Percentiles rank a stretch among this genome's conserved stretches.
Conservation (phyloP, 1,140 invertebrate genomes). For the Meteorus sp. region DNA sequence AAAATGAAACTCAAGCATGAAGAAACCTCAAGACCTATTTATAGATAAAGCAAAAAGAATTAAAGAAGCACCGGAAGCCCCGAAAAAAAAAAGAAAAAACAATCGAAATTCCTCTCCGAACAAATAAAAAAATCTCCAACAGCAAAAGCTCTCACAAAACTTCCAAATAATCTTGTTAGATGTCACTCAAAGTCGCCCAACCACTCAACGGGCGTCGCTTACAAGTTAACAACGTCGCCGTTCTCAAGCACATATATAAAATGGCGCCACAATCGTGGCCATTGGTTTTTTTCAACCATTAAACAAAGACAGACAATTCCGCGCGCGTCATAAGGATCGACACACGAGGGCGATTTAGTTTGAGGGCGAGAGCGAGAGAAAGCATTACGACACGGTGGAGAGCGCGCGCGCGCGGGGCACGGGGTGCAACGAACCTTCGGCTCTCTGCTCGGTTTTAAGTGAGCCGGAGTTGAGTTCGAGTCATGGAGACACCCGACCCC, state of each 20-base stretch:
- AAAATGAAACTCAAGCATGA: too few relatives aligned
- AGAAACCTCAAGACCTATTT: too few relatives aligned
- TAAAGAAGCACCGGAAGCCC: too few relatives aligned
- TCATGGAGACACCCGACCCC: constrained; percentile 64
- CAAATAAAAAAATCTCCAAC: too few relatives aligned
- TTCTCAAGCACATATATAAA: not conserved
- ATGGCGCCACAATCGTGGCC: not conserved
- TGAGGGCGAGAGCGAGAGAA: constrained; percentile 15
- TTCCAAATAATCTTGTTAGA: too few relatives aligned
- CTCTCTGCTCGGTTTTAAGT: constrained; percentile 46
- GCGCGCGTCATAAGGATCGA: not conserved
- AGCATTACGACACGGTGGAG: constrained; percentile 21
- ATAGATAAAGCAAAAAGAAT: too few relatives aligned
- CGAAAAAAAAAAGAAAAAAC: too few relatives aligned
- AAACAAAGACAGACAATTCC: constrained; percentile 1
- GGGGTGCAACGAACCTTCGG: constrained; percentile 54
- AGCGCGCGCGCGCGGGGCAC: constrained; percentile 32
- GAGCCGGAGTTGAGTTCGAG: constrained; percentile 53
- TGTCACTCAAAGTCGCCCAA: too few relatives aligned
- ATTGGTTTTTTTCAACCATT: too few relatives aligned
- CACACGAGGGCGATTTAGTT: too few relatives aligned
- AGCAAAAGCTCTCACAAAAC: too few relatives aligned
- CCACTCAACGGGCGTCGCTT: not conserved
- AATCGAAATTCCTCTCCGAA: too few relatives aligned
- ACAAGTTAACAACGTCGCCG: not conserved